These are phyloP conservation scores for Labeo catla DNA, from an alignment of 2,113 vertebrate genomes.

Conservation along the genomic window DNA sequence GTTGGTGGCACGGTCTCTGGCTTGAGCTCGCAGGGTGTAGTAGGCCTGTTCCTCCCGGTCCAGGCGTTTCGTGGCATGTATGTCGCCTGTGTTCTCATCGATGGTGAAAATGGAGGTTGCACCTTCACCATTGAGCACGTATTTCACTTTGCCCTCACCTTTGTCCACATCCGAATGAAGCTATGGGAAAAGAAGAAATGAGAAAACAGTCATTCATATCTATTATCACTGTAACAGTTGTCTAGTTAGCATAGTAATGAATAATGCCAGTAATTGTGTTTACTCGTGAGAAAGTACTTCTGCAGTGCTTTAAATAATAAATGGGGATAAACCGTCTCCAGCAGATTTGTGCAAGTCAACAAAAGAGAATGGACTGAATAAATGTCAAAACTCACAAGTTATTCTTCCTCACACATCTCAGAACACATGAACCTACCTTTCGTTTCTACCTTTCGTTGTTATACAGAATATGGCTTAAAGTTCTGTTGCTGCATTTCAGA, in stretches of 20 bases:
- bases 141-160: slow-evolving; percentile 89
- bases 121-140: slow-evolving; percentile 90
- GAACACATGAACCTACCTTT: neutral
- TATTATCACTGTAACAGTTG: neutral
- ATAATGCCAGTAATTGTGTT: neutral
- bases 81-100: slow-evolving; percentile 92
- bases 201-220: neutral
- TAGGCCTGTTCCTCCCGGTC: slow-evolving; percentile 91
- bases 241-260: slow-evolving; percentile 21
- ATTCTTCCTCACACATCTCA: slow-evolving; percentile 17
- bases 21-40: slow-evolving; percentile 88
- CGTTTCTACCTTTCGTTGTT: neutral
- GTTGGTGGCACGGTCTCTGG: slow-evolving; percentile 81
- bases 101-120: slow-evolving; percentile 92
- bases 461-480: slow-evolving; percentile 11
- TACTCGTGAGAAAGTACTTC: neutral
- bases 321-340: slow-evolving; percentile 10
- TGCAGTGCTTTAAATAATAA: slow-evolving; percentile 36
- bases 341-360: slow-evolving; percentile 9
- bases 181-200: slow-evolving; percentile 65
- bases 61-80: slow-evolving; percentile 90
- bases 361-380: neutral
- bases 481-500: slow-evolving; percentile 4
- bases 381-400: slow-evolving; percentile 1
- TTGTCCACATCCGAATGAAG: slow-evolving; percentile 93